phyloP scores from a whole-genome alignment of 2,888 invertebrate genomes.

The Ariolimax columbianus region DNA sequence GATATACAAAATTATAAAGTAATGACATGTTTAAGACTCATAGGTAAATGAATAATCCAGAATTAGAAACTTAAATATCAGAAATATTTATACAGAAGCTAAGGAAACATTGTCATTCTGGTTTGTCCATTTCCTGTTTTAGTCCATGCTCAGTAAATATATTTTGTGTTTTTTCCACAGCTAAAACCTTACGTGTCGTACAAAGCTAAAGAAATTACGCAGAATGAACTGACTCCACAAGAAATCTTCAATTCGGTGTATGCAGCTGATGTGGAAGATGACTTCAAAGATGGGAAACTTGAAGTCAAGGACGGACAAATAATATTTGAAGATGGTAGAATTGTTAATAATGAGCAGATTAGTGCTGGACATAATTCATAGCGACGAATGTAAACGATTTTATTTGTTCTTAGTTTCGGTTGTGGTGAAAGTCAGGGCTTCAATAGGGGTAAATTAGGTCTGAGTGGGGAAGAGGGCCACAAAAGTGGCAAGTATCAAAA shows the following conservation, averaged over 20 bases:
- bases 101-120: not conserved
- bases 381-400: not conserved
- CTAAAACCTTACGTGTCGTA: constrained; percentile 97
- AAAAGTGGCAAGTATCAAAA: too few species aligned
- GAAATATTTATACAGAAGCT: not conserved
- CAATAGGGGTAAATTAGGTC: too few species aligned
- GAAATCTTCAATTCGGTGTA: constrained; percentile 89
- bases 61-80: too few species aligned
- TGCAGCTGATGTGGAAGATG: constrained; percentile 87
- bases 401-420: not conserved
- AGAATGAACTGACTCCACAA: constrained; percentile 89
- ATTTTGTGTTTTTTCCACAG: constrained; percentile 71
- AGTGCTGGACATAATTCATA: not conserved
- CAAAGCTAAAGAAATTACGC: constrained; percentile 85
- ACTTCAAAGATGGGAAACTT: constrained; percentile 85
- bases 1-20: too few species aligned
- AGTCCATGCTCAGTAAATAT: not conserved
- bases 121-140: not conserved
- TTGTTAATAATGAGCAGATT: constrained; percentile 8
- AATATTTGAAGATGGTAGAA: constrained; percentile 35
- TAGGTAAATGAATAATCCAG: too few species aligned
- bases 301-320: constrained; percentile 47
- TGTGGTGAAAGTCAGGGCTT: too few species aligned
- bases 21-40: too few species aligned
- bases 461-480: too few species aligned